A percentile compares a stretch with the other conserved stretches of the same genome.
Conservation (phyloP, 2,888 invertebrate genomes). For the Caenorhabditis virilis region DNA sequence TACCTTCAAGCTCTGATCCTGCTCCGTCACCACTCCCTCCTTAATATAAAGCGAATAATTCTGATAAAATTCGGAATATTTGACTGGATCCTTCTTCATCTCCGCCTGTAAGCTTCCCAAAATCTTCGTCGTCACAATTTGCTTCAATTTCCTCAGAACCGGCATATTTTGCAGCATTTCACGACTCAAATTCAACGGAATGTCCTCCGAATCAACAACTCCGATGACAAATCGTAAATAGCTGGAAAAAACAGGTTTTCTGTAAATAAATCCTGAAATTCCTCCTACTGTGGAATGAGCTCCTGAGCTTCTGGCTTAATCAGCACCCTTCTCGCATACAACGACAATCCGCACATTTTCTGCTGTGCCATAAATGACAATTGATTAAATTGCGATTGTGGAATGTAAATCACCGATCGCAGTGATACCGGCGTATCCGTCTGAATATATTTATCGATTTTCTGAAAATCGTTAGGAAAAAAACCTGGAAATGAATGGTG, state of each 20-base stretch:
- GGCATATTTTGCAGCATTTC: slow-evolving; percentile 92
- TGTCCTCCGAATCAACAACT: slow-evolving; percentile 97
- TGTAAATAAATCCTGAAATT: neutral
- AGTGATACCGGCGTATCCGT: slow-evolving; percentile 90
- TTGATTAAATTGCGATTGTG: slow-evolving; percentile 86
- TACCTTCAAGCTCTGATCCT: slow-evolving; percentile 83
- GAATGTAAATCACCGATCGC: slow-evolving; percentile 87
- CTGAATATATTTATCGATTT: slow-evolving; percentile 39
- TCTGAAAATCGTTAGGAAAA: neutral
- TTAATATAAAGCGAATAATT: slow-evolving; percentile 91
- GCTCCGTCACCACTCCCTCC: slow-evolving; percentile 88
- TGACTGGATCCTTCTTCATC: slow-evolving; percentile 81
- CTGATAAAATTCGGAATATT: slow-evolving; percentile 84
- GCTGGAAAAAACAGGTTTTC: slow-evolving; percentile 76
- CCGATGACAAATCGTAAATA: slow-evolving; percentile 94
- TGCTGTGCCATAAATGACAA: slow-evolving; percentile 85
- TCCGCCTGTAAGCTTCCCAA: slow-evolving; percentile 72
- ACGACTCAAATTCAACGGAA: slow-evolving; percentile 92
- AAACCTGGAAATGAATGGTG: slow-evolving; percentile 82
- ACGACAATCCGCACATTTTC: slow-evolving; percentile 82
- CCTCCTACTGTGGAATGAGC: slow-evolving; percentile 53
- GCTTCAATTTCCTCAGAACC: slow-evolving; percentile 84
- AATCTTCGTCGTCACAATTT: slow-evolving; percentile 80
- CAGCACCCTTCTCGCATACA: slow-evolving; percentile 82
- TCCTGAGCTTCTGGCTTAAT: slow-evolving; percentile 76